phyloP scores from a whole-genome alignment of 1,140 invertebrate genomes.

The Leguminivora glycinivorella region DNA sequence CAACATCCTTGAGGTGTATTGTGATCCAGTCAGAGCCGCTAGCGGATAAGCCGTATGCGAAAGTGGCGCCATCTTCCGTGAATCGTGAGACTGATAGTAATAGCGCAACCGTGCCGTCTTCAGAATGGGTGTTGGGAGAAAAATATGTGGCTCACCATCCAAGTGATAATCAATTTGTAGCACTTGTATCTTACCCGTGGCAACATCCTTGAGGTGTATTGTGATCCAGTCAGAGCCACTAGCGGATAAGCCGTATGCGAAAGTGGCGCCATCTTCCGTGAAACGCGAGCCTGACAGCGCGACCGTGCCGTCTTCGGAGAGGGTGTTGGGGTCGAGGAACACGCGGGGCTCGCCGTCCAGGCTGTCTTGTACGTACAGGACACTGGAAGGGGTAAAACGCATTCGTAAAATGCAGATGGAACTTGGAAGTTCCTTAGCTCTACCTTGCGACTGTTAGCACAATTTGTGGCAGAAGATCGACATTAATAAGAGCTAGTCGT shows the following conservation, averaged over 20 bases:
- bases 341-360: conserved; percentile 89
- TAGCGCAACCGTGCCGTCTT: conserved; percentile 95
- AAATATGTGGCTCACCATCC: conserved; percentile 88
- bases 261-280: conserved; percentile 93
- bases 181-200: conserved; percentile 37
- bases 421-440: no score
- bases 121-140: conserved; percentile 94
- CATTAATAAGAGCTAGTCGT: no score
- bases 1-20: conserved; percentile 90
- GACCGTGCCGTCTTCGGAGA: conserved; percentile 96
- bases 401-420: no score
- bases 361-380: conserved; percentile 93
- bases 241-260: conserved; percentile 94
- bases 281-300: conserved; percentile 89
- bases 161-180: conserved; percentile 53
- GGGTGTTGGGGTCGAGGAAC: conserved; percentile 97
- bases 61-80: conserved; percentile 93
- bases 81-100: conserved; percentile 88
- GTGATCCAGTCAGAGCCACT: conserved; percentile 98
- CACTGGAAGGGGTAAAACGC: conserved; percentile 80
- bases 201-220: conserved; percentile 90
- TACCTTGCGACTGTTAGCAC: no score
- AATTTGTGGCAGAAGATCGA: no score
- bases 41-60: conserved; percentile 94
- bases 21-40: conserved; percentile 97